These are phyloP conservation scores for Procambarus virginalis DNA, from an alignment of 1,140 invertebrate genomes.

Conservation along the genomic window DNA sequence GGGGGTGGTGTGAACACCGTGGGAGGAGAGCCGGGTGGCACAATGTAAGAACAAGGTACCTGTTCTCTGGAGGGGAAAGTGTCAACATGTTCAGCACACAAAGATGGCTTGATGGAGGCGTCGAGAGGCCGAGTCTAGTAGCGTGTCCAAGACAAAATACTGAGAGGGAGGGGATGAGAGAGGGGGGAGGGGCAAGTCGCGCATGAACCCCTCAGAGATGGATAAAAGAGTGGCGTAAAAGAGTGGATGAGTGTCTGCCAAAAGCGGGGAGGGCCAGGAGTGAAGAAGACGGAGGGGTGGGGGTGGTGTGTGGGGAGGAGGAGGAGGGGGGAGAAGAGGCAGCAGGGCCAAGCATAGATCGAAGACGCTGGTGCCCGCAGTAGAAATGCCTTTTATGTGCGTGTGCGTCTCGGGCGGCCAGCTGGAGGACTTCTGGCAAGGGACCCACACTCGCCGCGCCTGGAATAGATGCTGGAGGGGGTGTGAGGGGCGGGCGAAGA, in stretches of 20 bases:
- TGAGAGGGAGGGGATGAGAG: neutral
- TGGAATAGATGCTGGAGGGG: conserved; percentile 61
- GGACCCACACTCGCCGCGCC: conserved; percentile 40
- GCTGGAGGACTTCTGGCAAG: conserved; percentile 57
- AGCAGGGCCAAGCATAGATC: conserved; percentile 49
- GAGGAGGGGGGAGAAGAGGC: neutral
- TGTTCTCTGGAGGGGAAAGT: too few species aligned
- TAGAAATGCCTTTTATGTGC: conserved; percentile 67
- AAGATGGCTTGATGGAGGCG: neutral
- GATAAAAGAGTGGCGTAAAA: conserved; percentile 3
- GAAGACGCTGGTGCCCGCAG: conserved; percentile 54
- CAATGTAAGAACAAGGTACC: too few species aligned
- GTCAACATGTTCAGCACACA: too few species aligned
- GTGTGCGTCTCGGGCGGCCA: conserved; percentile 62
- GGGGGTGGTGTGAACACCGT: too few species aligned
- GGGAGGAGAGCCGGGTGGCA: too few species aligned
- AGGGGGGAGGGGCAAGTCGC: neutral
- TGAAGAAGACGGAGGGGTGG: neutral
- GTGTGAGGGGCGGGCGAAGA: neutral
- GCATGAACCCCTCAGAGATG: conserved; percentile 38
- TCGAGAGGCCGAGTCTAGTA: too few species aligned
- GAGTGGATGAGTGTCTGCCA: conserved; percentile 1
- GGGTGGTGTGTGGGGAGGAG: neutral
- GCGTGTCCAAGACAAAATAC: neutral
- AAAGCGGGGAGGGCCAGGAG: conserved; percentile 18